These are phyloP conservation scores for Seriola aureovittata DNA, from an alignment of 2,113 vertebrate species.

Conservation along the genomic window DNA sequence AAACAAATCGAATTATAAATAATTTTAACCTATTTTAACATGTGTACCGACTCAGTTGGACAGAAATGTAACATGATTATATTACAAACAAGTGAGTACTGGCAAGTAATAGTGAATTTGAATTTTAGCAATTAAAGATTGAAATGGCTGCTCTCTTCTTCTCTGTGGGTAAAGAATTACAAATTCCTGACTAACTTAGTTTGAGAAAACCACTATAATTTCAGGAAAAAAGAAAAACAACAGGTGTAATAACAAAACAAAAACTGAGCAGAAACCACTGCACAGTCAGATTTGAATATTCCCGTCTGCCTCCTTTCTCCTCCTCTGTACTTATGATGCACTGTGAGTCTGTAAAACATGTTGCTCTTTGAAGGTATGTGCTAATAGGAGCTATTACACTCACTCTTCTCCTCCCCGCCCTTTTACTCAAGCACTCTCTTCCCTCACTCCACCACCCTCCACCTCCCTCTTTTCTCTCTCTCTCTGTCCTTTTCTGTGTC, in stretches of 20 bases:
- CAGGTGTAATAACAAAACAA: neutral
- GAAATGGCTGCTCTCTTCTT: no score
- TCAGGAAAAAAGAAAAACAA: neutral
- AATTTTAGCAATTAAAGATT: no score
- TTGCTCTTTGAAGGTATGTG: constrained; percentile 76
- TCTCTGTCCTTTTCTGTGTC: constrained; percentile 50
- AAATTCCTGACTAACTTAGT: no score
- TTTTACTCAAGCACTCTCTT: constrained; percentile 66
- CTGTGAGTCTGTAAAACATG: constrained; percentile 76
- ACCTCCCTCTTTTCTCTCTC: constrained; percentile 21
- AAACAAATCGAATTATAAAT: no score
- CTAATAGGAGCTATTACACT: constrained; percentile 80
- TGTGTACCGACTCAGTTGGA: no score
- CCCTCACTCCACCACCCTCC: constrained; percentile 27
- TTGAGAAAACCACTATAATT: no score
- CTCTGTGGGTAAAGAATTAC: no score
- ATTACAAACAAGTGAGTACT: no score
- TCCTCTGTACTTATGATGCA: constrained; percentile 54
- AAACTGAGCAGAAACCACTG: neutral
- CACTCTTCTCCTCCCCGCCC: constrained; percentile 70
- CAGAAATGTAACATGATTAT: no score
- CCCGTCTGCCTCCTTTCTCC: neutral
- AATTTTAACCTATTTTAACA: no score
- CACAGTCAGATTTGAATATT: neutral
- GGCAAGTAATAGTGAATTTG: no score